These are phyloP conservation scores for Lacerta bilineata DNA, from an alignment of 2,797 vertebrate genomes.

Conservation along the genomic window DNA sequence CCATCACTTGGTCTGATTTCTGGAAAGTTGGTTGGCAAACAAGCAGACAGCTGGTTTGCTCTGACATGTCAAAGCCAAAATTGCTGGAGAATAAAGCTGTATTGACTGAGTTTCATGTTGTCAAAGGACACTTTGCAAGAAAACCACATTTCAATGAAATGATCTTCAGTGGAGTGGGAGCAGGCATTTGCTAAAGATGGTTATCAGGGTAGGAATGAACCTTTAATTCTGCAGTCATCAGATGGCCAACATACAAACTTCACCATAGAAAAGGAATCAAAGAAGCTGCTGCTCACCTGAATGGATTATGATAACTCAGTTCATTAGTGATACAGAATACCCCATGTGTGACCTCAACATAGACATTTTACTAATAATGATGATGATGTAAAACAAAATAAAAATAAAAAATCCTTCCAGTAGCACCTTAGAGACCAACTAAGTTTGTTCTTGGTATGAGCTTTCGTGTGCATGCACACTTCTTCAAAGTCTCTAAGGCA, in stretches of 20 bases:
- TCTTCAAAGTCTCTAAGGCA: too few relatives aligned
- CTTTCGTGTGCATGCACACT: too few relatives aligned
- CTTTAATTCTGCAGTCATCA: background rate
- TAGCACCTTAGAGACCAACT: too few relatives aligned
- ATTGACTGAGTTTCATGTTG: conserved; percentile 46
- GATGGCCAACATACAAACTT: background rate
- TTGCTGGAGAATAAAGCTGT: conserved; percentile 48
- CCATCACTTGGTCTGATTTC: conserved; percentile 60
- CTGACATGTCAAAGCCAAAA: conserved; percentile 55
- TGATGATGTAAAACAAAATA: too few relatives aligned
- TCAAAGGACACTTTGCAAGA: conserved; percentile 30
- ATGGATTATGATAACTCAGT: background rate
- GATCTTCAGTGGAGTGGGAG: background rate
- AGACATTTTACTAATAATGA: too few relatives aligned
- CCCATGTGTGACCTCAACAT: background rate
- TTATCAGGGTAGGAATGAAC: background rate
- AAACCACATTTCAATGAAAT: conserved; percentile 1
- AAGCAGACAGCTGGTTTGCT: conserved; percentile 60
- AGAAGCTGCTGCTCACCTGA: background rate
- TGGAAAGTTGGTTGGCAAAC: conserved; percentile 64
- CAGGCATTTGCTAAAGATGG: background rate
- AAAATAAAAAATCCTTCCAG: too few relatives aligned
- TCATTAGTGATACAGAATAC: background rate
- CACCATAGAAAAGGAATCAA: background rate
- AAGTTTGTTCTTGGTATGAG: too few relatives aligned